Evolutionary conservation across 2,888 invertebrate genomes (phyloP), one percentile per base, ranked within the genome.

Genomic region (Callyntrura sp.): DNA sequence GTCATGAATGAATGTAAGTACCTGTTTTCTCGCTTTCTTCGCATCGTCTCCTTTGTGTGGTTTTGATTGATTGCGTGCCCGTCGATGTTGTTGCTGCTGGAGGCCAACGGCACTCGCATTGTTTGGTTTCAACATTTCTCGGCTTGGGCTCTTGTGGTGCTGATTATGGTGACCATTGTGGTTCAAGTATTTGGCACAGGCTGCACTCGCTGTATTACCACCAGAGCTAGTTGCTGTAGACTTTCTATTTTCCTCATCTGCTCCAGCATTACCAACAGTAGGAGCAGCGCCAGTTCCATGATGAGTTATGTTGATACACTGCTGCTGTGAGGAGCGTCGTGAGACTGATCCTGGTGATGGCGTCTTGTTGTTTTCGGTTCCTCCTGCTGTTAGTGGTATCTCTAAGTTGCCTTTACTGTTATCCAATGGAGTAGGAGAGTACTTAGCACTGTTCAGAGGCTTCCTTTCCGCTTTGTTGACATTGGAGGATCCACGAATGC

Each of bases 21-120:
- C 94, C 94, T 94, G 94, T 92, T 94, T 94, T 60, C 94, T 81
- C 4, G 94, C 94, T 82, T 91, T 93, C 87, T 93, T 94, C 2
- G 93, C 94, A 83, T 94, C 94, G 35, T 94, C 93, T 65, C 93
- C 93, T 84, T 93, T 93, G 85, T 92, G 90, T 11, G 90, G 89
- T 20, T 92, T 90, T 23, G 85, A 48, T 57, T 85, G 91, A 62
- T 90, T 90, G 23, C 89, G 88, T 25, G 85, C 84, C 48, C 90
- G 60, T 48, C 91, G 57, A 68, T 85, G 85, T 25, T 88, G 70
- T 70, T 88, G 88, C n/a, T 90, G 70, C 23, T 48, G 62, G 68
- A 57, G 65, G 51, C 65, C 70, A 65, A n/a, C 65, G 35, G 17
- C 43, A 28, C 35, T 57, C 14, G 60, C 20, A 23, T 12, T 57